phyloP scores from a whole-genome alignment of 2,797 vertebrate genomes.

The Aselliscus stoliczkanus region DNA sequence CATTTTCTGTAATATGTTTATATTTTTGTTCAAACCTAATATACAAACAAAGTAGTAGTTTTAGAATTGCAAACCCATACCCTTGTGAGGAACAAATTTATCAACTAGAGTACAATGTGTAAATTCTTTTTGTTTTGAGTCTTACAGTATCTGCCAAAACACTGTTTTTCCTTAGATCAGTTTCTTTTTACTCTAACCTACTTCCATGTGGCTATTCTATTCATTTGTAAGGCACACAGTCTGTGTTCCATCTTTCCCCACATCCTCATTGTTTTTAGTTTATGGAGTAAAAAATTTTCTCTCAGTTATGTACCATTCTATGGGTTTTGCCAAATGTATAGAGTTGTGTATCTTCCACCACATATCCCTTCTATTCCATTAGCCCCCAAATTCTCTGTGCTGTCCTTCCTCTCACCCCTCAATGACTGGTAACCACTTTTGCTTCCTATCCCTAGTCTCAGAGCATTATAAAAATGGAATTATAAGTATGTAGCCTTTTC shows the following conservation, averaged over 20 bases:
- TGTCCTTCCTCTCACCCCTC: background rate
- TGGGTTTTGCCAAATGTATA: background rate
- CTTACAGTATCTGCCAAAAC: background rate
- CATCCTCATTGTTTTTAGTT: background rate
- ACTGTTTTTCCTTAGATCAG: background rate
- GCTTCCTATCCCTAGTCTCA: background rate
- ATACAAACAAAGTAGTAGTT: background rate
- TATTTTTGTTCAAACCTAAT: background rate
- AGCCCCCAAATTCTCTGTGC: background rate
- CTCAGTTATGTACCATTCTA: background rate
- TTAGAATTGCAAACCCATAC: background rate
- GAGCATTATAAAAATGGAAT: background rate
- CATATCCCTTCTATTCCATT: background rate
- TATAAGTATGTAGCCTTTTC: background rate
- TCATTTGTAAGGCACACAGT: background rate
- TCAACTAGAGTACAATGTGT: background rate
- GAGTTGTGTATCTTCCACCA: background rate
- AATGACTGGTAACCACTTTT: background rate
- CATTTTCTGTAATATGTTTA: background rate
- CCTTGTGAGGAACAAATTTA: background rate
- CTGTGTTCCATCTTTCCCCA: background rate
- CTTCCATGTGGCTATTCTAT: background rate
- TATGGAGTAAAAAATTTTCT: background rate
- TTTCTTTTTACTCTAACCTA: background rate
- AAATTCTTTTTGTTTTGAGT: background rate